Percentiles rank a stretch among this genome's conserved stretches.
Evolutionary conservation across 2,888 invertebrate species (phyloP).

Genomic region (Urechis unicinctus): DNA sequence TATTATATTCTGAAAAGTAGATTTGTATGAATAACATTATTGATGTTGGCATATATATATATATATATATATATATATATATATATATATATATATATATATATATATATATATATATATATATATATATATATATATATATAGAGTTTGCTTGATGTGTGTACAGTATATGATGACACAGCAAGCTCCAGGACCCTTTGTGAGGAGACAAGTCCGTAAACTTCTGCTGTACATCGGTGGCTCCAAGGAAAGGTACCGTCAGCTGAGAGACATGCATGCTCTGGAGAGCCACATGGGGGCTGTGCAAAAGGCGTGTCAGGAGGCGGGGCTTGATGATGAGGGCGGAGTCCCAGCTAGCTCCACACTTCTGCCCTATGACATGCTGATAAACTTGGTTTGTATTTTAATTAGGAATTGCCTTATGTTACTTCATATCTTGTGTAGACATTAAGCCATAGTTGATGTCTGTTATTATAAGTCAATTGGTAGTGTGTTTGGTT

Average conservation of each 20-base stretch:
- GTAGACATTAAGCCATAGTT: too few species aligned
- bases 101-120: too few species aligned
- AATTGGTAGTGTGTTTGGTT: too few species aligned
- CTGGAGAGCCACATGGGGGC: conserved; percentile 73
- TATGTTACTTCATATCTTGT: too few species aligned
- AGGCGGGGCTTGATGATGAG: conserved; percentile 26
- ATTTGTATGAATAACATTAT: too few species aligned
- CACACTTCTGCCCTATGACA: conserved; percentile 70
- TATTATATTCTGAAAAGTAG: neutral
- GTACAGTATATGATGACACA: conserved; percentile 80
- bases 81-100: too few species aligned
- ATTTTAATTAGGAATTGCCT: too few species aligned
- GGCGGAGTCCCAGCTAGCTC: conserved; percentile 6
- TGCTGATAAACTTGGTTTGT: conserved; percentile 70
- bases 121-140: too few species aligned
- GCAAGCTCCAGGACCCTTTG: conserved; percentile 81
- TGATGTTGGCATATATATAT: too few species aligned
- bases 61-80: too few species aligned
- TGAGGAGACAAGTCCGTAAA: conserved; percentile 79
- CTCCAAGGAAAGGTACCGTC: conserved; percentile 90
- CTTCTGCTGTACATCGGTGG: conserved; percentile 86
- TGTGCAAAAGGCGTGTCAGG: conserved; percentile 39
- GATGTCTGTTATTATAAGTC: too few species aligned
- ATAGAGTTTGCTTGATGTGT: too few species aligned
- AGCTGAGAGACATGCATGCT: conserved; percentile 86